Conservation (phyloP, 2,888 invertebrate genomes). For the Drosophila recens region DNA sequence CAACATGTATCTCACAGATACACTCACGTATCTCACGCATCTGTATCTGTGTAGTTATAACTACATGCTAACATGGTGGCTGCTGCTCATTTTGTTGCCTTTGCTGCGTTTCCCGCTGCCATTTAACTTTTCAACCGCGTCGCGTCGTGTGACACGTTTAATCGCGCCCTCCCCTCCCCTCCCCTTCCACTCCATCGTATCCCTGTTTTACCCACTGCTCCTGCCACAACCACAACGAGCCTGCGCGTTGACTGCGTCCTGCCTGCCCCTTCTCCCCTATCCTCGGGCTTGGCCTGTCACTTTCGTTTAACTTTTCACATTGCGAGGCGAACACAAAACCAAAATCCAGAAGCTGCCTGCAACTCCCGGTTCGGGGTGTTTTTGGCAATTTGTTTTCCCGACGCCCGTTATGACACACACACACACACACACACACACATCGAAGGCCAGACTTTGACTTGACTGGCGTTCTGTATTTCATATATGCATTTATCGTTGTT, state of each 20-base stretch:
- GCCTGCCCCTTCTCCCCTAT: constrained; percentile 14
- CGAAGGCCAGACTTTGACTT: constrained; percentile 59
- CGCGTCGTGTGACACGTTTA: constrained; percentile 76
- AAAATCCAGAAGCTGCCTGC: constrained; percentile 51
- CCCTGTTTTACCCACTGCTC: neutral
- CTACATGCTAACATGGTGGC: constrained; percentile 77
- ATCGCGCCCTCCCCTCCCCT: constrained; percentile 59
- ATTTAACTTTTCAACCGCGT: constrained; percentile 79
- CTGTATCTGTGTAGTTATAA: constrained; percentile 54
- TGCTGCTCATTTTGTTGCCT: constrained; percentile 65
- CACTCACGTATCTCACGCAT: constrained; percentile 11
- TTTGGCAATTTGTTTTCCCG: constrained; percentile 78
- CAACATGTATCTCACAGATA: constrained; percentile 54
- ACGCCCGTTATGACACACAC: constrained; percentile 72
- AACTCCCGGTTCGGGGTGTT: constrained; percentile 59
- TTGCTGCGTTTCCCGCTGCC: constrained; percentile 57
- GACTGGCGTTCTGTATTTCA: constrained; percentile 54
- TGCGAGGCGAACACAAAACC: constrained; percentile 46
- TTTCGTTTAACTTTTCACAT: constrained; percentile 78
- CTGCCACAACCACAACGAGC: constrained; percentile 48
- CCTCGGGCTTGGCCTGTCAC: constrained; percentile 68
- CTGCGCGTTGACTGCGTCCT: constrained; percentile 48
- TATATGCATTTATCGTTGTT: constrained; percentile 40
- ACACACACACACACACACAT: constrained; percentile 28
- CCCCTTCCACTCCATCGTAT: constrained; percentile 3